phyloP scores from a whole-genome alignment of 2,888 invertebrate species.

The Campaea margaritaria region DNA sequence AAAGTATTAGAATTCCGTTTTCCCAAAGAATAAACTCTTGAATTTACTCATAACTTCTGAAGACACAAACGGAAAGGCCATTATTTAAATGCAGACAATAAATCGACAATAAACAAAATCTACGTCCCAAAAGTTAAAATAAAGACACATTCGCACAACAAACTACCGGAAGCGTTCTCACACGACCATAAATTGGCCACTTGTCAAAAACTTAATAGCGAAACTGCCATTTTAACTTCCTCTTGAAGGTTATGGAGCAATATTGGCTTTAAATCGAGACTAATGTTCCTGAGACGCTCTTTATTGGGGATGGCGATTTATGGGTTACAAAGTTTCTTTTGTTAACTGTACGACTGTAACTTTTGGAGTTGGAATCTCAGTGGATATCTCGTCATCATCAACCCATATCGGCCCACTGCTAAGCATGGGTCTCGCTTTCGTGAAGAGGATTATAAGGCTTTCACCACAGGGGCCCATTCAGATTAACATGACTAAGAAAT shows the following conservation, averaged over 20 bases:
- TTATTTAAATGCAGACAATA: constrained; percentile 1
- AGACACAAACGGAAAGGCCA: too few species aligned
- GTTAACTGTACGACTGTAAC: background rate
- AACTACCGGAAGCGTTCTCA: constrained; percentile 33
- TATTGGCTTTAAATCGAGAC: constrained; percentile 59
- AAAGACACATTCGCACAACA: constrained; percentile 41
- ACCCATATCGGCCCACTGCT: too few species aligned
- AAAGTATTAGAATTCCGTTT: too few species aligned
- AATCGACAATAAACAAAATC: constrained; percentile 13
- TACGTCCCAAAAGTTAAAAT: constrained; percentile 23
- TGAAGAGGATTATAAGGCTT: too few species aligned
- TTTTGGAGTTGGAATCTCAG: background rate
- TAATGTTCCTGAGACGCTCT: constrained; percentile 56
- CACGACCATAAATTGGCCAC: constrained; percentile 54
- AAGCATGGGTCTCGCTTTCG: too few species aligned
- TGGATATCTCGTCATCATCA: too few species aligned
- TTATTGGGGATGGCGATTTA: constrained; percentile 36
- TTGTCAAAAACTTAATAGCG: constrained; percentile 55
- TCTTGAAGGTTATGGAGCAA: constrained; percentile 51
- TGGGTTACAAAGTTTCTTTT: constrained; percentile 9
- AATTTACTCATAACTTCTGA: too few species aligned
- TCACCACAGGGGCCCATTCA: too few species aligned
- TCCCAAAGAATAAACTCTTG: too few species aligned
- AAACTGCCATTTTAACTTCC: constrained; percentile 58
- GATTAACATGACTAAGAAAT: too few species aligned